phyloP scores from a whole-genome alignment of 2,797 vertebrate genomes.

The Sebastes minor region DNA sequence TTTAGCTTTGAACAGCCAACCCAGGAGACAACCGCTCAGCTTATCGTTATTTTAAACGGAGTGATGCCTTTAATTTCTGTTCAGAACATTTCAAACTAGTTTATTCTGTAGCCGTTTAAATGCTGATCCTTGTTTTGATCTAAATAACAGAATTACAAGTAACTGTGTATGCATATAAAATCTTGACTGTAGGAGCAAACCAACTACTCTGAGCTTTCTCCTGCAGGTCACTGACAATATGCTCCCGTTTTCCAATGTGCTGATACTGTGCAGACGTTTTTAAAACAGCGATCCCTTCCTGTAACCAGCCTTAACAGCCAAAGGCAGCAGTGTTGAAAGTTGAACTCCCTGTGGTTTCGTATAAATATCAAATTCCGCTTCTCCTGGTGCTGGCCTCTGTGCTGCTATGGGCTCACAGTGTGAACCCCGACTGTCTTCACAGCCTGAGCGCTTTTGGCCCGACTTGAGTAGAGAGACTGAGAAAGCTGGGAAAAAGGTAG shows the following conservation, averaged over 20 bases:
- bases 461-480: slow-evolving; percentile 23
- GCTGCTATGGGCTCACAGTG: slow-evolving; percentile 29
- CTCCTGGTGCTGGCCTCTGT: slow-evolving; percentile 24
- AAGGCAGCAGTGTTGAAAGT: slow-evolving; percentile 12
- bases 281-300: slow-evolving; percentile 17
- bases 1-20: background rate
- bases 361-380: slow-evolving; percentile 51
- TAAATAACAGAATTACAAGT: background rate
- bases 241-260: slow-evolving; percentile 1
- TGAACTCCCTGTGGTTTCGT: slow-evolving; percentile 44
- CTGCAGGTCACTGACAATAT: slow-evolving; percentile 21
- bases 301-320: slow-evolving; percentile 22
- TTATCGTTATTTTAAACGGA: background rate
- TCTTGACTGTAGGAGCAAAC: background rate
- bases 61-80: background rate
- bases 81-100: background rate
- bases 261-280: slow-evolving; percentile 23
- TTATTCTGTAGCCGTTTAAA: background rate
- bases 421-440: slow-evolving; percentile 31
- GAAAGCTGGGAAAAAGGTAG: background rate
- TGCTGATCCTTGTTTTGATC: background rate
- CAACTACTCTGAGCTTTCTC: background rate
- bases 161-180: background rate
- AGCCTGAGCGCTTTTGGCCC: slow-evolving; percentile 25
- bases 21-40: background rate